phyloP scores from a whole-genome alignment of 1,140 invertebrate species.

The Papilio machaon region DNA sequence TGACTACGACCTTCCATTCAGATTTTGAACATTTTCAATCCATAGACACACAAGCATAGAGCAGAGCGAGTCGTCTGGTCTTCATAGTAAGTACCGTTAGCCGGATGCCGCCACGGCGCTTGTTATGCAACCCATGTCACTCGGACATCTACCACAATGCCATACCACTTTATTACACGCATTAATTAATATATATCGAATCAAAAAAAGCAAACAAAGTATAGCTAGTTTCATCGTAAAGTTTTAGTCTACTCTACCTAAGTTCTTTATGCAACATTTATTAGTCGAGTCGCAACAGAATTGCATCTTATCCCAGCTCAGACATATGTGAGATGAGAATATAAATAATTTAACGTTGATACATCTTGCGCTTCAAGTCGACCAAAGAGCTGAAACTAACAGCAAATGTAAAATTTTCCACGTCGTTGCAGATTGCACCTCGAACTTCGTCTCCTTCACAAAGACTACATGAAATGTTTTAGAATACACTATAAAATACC shows the following conservation, averaged over 20 bases:
- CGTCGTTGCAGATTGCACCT: constrained; percentile 25
- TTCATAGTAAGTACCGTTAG: constrained; percentile 65
- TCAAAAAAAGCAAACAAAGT: neutral
- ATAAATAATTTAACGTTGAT: constrained; percentile 41
- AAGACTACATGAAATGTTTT: constrained; percentile 22
- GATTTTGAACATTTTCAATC: neutral
- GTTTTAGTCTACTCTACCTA: neutral
- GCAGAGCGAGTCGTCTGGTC: constrained; percentile 42
- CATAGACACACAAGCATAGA: constrained; percentile 24
- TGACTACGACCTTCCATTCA: neutral
- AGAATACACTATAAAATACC: constrained; percentile 1
- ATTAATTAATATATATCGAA: neutral
- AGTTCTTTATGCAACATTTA: constrained; percentile 53
- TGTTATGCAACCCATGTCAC: constrained; percentile 74
- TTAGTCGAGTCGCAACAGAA: constrained; percentile 49
- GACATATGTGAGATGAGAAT: constrained; percentile 44
- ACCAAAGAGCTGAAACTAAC: neutral
- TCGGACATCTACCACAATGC: constrained; percentile 26
- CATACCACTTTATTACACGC: neutral
- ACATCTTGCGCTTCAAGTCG: constrained; percentile 2
- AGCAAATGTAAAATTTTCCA: constrained; percentile 16
- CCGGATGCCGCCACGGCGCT: constrained; percentile 65
- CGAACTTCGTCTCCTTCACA: constrained; percentile 25
- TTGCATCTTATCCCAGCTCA: constrained; percentile 45
- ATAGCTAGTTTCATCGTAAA: neutral